These are phyloP conservation scores for Xiphophorus hellerii DNA, from an alignment of 2,113 vertebrate species.

Conservation along the genomic window DNA sequence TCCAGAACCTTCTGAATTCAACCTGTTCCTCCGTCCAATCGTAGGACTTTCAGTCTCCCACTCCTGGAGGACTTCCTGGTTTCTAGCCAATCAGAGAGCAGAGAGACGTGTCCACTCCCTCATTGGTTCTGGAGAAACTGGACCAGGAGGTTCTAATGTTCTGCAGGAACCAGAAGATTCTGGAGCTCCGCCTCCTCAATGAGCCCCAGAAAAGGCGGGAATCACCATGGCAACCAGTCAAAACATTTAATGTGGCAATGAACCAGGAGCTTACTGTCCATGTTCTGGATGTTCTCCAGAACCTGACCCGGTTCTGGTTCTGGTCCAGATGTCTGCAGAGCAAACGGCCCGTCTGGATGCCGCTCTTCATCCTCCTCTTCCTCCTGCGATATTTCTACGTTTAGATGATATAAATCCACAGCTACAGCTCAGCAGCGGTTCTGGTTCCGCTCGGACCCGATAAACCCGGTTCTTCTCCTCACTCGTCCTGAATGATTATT, in stretches of 20 bases:
- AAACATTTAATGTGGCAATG: not conserved
- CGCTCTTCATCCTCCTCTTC: slow-evolving; percentile 1
- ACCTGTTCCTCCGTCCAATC: not conserved
- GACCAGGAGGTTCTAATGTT: no score
- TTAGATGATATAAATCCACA: slow-evolving; percentile 14
- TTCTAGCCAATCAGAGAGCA: no score
- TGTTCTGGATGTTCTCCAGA: not conserved
- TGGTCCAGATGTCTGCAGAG: no score
- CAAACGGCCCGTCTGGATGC: not conserved
- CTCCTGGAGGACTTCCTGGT: no score
- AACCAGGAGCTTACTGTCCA: no score
- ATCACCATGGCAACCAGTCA: not conserved
- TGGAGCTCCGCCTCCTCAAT: not conserved
- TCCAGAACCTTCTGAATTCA: not conserved
- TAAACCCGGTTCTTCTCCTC: not conserved
- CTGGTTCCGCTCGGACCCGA: not conserved
- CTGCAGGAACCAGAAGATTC: not conserved
- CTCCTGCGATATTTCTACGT: not conserved
- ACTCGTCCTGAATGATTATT: slow-evolving; percentile 4
- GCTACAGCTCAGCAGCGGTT: not conserved
- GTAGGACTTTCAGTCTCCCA: no score
- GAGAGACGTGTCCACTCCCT: no score
- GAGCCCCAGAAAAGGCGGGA: not conserved
- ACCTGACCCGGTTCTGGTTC: not conserved
- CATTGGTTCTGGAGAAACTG: no score